Evolutionary conservation across 2,797 vertebrate genomes (phyloP).

Genomic region (Melanotaenia boesemani): DNA sequence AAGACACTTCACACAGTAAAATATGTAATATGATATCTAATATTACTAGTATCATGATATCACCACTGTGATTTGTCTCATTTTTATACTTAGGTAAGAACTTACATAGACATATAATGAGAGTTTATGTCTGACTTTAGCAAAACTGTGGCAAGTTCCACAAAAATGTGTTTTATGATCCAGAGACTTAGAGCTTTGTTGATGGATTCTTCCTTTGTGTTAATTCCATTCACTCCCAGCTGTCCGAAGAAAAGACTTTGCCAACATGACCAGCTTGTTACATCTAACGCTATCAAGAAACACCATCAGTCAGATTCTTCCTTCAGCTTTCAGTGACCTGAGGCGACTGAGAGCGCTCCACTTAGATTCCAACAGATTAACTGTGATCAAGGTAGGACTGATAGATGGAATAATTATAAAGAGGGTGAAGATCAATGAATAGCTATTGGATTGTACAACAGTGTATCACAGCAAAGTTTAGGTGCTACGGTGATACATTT

Average conservation of each 20-base stretch:
- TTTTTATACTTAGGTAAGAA: not conserved
- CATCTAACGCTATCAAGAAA: constrained; percentile 91
- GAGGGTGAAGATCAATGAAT: not conserved
- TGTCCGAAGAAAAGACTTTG: constrained; percentile 88
- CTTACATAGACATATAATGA: not conserved
- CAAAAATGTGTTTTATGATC: not conserved
- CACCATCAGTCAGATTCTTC: constrained; percentile 92
- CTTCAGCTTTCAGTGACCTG: constrained; percentile 89
- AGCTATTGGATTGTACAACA: not conserved
- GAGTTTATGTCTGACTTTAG: not conserved
- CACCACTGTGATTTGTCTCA: not conserved
- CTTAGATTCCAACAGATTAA: constrained; percentile 89
- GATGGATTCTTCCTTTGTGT: constrained; percentile 14
- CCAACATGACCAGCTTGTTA: constrained; percentile 91
- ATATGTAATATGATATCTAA: too few species aligned
- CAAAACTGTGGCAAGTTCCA: not conserved
- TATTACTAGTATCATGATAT: too few species aligned
- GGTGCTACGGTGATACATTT: not conserved
- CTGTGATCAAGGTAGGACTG: constrained; percentile 77
- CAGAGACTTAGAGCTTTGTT: not conserved
- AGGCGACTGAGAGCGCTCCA: constrained; percentile 88
- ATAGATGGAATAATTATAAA: constrained; percentile 14
- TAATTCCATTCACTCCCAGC: constrained; percentile 54
- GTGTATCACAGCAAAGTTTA: not conserved
- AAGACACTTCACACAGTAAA: constrained; percentile 7